phyloP scores from a whole-genome alignment of 1,140 invertebrate species.

The Lysiphlebus fabarum region DNA sequence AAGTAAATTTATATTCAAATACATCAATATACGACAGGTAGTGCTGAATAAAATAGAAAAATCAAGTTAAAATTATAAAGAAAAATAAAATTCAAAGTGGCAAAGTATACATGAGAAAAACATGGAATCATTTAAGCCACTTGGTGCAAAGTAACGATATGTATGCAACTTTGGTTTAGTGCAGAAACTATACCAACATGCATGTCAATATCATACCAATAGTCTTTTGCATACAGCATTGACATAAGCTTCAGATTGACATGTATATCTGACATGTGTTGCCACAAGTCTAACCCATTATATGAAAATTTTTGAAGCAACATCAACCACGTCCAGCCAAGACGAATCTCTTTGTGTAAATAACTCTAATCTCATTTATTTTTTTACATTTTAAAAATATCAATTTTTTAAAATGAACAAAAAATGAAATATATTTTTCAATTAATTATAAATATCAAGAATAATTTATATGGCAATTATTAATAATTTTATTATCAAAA shows the following conservation, averaged over 20 bases:
- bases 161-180: slow-evolving; percentile 42
- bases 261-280: slow-evolving; percentile 46
- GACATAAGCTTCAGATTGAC: slow-evolving; percentile 31
- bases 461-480: no score
- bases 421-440: no score
- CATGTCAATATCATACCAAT: slow-evolving; percentile 44
- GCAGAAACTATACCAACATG: slow-evolving; percentile 32
- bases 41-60: neutral
- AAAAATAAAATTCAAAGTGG: neutral
- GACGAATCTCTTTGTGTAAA: slow-evolving; percentile 1
- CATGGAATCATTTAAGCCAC: slow-evolving; percentile 40
- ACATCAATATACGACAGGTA: neutral
- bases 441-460: no score
- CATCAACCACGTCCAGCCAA: no score
- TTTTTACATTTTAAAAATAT: no score
- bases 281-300: slow-evolving; percentile 21
- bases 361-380: slow-evolving; percentile 30
- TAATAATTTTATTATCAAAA: no score
- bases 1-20: no score
- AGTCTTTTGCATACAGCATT: slow-evolving; percentile 36
- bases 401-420: no score
- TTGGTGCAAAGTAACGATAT: slow-evolving; percentile 46
- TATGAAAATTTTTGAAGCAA: no score
- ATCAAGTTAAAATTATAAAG: neutral
- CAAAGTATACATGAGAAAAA: slow-evolving; percentile 11